A percentile compares a stretch with the other conserved stretches of the same genome.
Evolutionary conservation across 2,888 invertebrate species (phyloP).

Genomic region (Metacarcinus magister): DNA sequence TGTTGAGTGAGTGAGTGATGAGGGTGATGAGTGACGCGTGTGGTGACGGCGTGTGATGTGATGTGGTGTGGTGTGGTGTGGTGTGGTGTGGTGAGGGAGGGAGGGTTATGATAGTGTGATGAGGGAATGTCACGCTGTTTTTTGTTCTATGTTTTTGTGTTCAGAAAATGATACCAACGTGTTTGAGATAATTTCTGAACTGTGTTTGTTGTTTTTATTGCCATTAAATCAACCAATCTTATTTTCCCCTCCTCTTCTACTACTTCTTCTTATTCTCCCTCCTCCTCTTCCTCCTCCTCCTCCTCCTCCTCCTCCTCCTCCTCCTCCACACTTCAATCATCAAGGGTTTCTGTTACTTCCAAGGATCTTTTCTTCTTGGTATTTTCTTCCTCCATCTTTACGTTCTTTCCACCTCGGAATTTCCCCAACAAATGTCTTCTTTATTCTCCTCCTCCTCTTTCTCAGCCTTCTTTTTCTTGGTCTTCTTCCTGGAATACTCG

Average conservation of each 20-base stretch:
- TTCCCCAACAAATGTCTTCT: neutral
- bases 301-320: neutral
- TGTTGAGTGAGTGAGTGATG: slow-evolving; percentile 14
- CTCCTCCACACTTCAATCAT: no score
- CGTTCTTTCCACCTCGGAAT: neutral
- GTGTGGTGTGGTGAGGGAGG: neutral
- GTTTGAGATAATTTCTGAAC: no score
- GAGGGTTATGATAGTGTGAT: neutral
- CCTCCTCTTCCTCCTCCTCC: neutral
- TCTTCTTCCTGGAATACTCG: neutral
- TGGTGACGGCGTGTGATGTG: neutral
- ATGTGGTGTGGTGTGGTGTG: neutral
- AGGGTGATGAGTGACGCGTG: neutral
- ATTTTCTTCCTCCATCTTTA: neutral
- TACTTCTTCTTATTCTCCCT: slow-evolving; percentile 1
- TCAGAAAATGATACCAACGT: no score
- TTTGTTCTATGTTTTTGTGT: neutral
- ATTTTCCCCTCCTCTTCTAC: neutral
- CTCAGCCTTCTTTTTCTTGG: neutral
- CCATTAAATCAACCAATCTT: neutral
- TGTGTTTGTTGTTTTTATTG: neutral
- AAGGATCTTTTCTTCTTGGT: neutral
- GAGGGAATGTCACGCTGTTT: neutral
- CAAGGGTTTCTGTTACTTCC: neutral
- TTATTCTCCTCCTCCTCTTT: neutral